Evolutionary conservation across 1,140 invertebrate species (phyloP), one percentile per base, ranked within the genome.

Genomic region (Drosophila ogumai): DNA sequence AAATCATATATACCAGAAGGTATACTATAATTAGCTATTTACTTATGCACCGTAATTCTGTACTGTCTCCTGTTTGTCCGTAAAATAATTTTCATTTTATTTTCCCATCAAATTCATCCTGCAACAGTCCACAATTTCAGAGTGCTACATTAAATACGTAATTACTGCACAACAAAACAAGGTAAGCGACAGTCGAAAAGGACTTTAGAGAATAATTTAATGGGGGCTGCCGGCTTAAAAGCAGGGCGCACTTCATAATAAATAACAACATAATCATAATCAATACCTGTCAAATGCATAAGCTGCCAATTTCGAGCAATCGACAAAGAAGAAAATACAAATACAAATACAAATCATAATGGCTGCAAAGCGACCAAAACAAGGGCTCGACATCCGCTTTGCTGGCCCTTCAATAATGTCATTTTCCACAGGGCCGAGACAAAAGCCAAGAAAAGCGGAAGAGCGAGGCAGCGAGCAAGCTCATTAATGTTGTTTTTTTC

Each of bases 221-320:
- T 32, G 22, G 10, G 34, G 49, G 52, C 36, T 28, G 41, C 38
- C 31, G 25, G 10, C n/a, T 49, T 71, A 40, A 71, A 72, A 28
- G 28, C 5, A 31, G 13, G 44, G 43, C 44, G 28, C 43, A 17
- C 22, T 49, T 41, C 43, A 22, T 49, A 72, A 59, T 72, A 50
- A 72, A 72, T 72, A 72, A 72, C 43, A 59, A 59, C 52, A 58
- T 59, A 71, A 71, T 77, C 47, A 57, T 71, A 78, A 78, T 78
- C 75, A 78, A 78, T 78, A 78, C 75, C 65, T 78, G 75, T 77
- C 75, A 78, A 58, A 78, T 78, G 52, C 75, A 78, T 61, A 78
- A 78, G 75, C 54, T 63, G 66, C 54, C 58, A 71, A 78, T 71
- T 78, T 56, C 22, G 54, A 56, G 47, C 43, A 49, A 57, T 72